Conservation (phyloP, 2,797 vertebrate genomes). For the Pempheris klunzingeri region DNA sequence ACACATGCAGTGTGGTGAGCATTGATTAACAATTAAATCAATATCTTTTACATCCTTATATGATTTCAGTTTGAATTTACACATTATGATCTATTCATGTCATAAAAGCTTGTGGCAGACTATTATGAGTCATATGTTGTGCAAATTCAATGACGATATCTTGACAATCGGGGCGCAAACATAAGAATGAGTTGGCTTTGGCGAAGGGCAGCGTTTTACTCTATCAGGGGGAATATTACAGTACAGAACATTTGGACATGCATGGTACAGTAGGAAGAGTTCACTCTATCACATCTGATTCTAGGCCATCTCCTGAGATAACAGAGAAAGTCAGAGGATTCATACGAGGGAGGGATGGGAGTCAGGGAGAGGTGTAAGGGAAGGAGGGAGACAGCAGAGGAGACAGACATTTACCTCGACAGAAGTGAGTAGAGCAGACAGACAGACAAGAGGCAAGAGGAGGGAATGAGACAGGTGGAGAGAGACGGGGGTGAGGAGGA, state of each 20-base stretch:
- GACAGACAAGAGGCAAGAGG: conserved; percentile 34
- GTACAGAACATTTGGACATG: not conserved
- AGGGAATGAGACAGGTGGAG: conserved; percentile 64
- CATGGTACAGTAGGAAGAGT: conserved; percentile 12
- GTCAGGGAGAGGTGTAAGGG: conserved; percentile 33
- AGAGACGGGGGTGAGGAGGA: conserved; percentile 1
- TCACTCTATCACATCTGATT: conserved; percentile 55
- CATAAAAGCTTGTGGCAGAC: conserved; percentile 4
- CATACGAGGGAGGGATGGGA: conserved; percentile 38
- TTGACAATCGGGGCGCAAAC: not conserved
- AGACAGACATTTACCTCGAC: conserved; percentile 43
- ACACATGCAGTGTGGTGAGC: not conserved
- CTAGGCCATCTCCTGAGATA: conserved; percentile 52
- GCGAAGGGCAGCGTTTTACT: not conserved
- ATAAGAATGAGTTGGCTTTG: not conserved
- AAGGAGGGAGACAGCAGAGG: conserved; percentile 31
- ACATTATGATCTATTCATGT: not conserved
- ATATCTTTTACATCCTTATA: not conserved
- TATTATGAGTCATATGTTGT: conserved; percentile 15
- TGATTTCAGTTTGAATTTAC: not conserved
- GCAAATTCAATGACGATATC: conserved; percentile 1
- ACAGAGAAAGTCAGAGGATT: conserved; percentile 48
- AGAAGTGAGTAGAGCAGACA: conserved; percentile 42
- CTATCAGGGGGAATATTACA: not conserved
- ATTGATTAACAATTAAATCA: not conserved